Conservation (phyloP, 2,888 invertebrate species). For the Eupithecia insigniata region DNA sequence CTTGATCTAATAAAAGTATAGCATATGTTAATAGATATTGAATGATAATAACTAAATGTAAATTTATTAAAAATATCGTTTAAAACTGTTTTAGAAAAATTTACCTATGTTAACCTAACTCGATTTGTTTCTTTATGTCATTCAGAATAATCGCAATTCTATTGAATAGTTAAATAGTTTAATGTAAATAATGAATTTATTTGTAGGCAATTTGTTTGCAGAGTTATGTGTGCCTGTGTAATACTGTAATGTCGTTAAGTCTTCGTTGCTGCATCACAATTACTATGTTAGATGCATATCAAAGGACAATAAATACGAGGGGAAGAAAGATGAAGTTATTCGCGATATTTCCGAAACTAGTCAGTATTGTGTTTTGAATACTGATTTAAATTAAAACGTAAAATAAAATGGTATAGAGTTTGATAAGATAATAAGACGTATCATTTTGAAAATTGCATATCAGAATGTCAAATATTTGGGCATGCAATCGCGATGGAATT, state of each 20-base stretch:
- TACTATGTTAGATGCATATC: conserved; percentile 31
- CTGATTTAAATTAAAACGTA: conserved; percentile 5
- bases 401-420: conserved; percentile 10
- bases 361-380: conserved; percentile 9
- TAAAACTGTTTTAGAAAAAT: conserved; percentile 83
- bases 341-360: conserved; percentile 3
- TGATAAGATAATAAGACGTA: conserved; percentile 14
- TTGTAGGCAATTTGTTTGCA: conserved; percentile 73
- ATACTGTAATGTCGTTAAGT: conserved; percentile 56
- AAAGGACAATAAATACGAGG: conserved; percentile 33
- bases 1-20: conserved; percentile 81
- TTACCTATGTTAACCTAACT: conserved; percentile 81
- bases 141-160: conserved; percentile 71
- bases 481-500: conserved; percentile 13
- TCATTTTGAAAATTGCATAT: conserved; percentile 24
- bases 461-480: conserved; percentile 20
- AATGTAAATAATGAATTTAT: conserved; percentile 74
- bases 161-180: conserved; percentile 75
- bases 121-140: conserved; percentile 73
- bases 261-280: conserved; percentile 55
- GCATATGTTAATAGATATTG: conserved; percentile 82
- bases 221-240: conserved; percentile 76
- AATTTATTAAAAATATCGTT: conserved; percentile 75
- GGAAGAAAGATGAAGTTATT: conserved; percentile 4
- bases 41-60: conserved; percentile 77